A percentile compares a stretch with the other conserved stretches of the same genome.
phyloP scores from a whole-genome alignment of 2,888 invertebrate species.

The Luffia ferchaultella region DNA sequence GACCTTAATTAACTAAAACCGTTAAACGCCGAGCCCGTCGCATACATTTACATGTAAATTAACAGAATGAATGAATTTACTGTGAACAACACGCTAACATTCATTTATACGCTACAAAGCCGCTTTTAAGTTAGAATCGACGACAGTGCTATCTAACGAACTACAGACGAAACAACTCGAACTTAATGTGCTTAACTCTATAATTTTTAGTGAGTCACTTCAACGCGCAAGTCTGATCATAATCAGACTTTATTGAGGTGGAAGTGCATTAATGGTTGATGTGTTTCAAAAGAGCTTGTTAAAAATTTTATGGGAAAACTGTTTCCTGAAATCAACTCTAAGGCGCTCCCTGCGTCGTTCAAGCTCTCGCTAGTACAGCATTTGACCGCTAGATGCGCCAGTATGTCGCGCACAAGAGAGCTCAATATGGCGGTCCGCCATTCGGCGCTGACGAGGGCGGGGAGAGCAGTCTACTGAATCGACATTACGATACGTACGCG shows the following conservation, averaged over 20 bases:
- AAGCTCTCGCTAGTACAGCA: too few relatives aligned
- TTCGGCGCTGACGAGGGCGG: slow-evolving; percentile 63
- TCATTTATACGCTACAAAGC: too few relatives aligned
- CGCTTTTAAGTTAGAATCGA: neutral
- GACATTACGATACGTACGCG: slow-evolving; percentile 59
- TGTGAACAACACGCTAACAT: too few relatives aligned
- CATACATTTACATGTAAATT: neutral
- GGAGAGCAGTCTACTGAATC: slow-evolving; percentile 59
- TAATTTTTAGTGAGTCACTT: too few relatives aligned
- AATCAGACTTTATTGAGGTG: too few relatives aligned
- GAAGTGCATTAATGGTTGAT: too few relatives aligned
- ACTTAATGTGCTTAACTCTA: neutral
- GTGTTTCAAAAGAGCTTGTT: too few relatives aligned
- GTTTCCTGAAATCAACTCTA: too few relatives aligned
- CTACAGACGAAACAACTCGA: neutral
- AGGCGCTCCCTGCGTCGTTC: too few relatives aligned
- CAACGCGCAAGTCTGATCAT: too few relatives aligned
- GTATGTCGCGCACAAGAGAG: slow-evolving; percentile 1
- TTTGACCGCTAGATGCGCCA: slow-evolving; percentile 6
- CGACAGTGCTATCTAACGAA: neutral
- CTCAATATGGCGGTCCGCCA: slow-evolving; percentile 60
- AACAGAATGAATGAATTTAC: neutral
- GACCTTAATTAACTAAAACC: neutral
- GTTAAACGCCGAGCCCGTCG: neutral
- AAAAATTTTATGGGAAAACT: too few relatives aligned